Evolutionary conservation across 1,140 invertebrate genomes (phyloP).

Genomic region (Diuraphis noxia): DNA sequence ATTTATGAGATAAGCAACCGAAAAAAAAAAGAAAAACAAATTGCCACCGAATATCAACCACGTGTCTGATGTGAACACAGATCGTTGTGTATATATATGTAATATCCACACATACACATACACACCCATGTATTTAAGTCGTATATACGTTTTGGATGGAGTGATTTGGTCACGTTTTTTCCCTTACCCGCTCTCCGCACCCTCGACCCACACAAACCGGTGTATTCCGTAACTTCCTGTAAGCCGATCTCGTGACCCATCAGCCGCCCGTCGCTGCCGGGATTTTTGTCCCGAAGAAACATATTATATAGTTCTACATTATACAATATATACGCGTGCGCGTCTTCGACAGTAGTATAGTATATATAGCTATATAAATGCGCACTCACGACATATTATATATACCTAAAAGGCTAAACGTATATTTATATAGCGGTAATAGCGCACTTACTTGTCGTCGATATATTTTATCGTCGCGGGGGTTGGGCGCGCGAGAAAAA

Average conservation of each 20-base stretch:
- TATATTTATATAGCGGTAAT: background rate
- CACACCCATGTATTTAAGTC: background rate
- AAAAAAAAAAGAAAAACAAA: background rate
- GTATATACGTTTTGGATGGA: constrained; percentile 5
- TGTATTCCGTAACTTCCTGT: constrained; percentile 36
- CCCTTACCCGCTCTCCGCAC: background rate
- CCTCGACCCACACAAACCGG: background rate
- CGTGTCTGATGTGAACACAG: constrained; percentile 36
- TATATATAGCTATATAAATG: background rate
- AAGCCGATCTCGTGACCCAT: constrained; percentile 39
- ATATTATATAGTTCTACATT: constrained; percentile 20
- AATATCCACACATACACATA: background rate
- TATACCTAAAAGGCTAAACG: background rate
- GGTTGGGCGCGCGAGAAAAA: constrained; percentile 19
- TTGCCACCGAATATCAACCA: constrained; percentile 30
- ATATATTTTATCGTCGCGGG: constrained; percentile 40
- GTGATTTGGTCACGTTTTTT: constrained; percentile 46
- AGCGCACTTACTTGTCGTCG: constrained; percentile 33
- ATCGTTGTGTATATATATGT: constrained; percentile 9
- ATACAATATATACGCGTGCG: background rate
- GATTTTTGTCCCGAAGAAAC: constrained; percentile 57
- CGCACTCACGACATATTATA: background rate
- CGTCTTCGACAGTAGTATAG: background rate
- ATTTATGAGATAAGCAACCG: background rate
- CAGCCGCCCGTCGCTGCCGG: constrained; percentile 60